Evolutionary conservation across 2,113 vertebrate genomes (phyloP), one percentile per base, ranked within the genome.

Genomic region (Neolamprologus caudopunctatus): DNA sequence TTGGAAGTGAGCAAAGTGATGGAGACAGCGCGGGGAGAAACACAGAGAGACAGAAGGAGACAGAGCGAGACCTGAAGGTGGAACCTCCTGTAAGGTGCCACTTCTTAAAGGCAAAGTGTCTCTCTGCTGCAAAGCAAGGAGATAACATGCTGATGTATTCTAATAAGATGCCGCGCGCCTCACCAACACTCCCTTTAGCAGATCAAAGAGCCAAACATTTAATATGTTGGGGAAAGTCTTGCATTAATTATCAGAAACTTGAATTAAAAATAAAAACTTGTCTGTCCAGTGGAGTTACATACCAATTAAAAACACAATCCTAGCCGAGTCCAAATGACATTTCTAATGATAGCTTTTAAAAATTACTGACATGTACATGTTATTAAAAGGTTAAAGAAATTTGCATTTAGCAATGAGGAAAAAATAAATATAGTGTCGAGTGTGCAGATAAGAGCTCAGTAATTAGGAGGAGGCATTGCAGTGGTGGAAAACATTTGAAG

Each of bases 1-100:
- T 96, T 97, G 97, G 97, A 97, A 97, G 97, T 97, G 97, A 97
- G 97, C 96, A 97, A 97, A 98, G 97, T 96, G 97, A 97, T 97
- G 97, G 97, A 98, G 97, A 97, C 96, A 96, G 96, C 87, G 90
- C 86, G 89, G 95, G 95, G 92, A 93, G 94, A 89, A 93, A 53
- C 45, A 16, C 73, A 63, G 82, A 93, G 93, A 95, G 94, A 95
- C 94, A 93, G 92, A 92, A 93, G 50, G 86, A 88, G 95, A 94
- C 94, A 91, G 92, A 95, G 94, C 89, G 93, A 96, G 94, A 95
- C 94, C 96, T 96, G 95, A 93, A 91, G 93, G 95, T 94, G 94
- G 96, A 97, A 96, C 95, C 95, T 95, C 95, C 96, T 96, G 95
- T 95, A 95, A 96, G 96, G 93, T 94, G 54, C 33, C 16, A 83